Evolutionary conservation across 2,888 invertebrate genomes (phyloP).

Genomic region (Coremacera marginata): DNA sequence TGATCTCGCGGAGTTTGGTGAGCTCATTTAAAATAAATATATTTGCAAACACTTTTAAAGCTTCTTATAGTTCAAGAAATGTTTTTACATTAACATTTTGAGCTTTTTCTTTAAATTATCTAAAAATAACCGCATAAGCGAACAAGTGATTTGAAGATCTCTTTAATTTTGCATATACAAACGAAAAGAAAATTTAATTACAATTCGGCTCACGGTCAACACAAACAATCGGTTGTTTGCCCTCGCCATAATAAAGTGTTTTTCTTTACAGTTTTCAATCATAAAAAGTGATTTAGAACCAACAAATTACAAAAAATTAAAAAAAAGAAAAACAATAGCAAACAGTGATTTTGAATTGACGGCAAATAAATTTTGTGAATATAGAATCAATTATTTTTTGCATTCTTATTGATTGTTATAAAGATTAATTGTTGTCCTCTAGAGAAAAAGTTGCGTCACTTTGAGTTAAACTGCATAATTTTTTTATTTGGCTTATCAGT

Average conservation of each 20-base stretch:
- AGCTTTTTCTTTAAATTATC: conserved; percentile 56
- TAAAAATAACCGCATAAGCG: conserved; percentile 56
- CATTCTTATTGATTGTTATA: not conserved
- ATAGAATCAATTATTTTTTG: not conserved
- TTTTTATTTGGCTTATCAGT: not conserved
- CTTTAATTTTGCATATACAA: conserved; percentile 40
- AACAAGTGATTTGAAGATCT: conserved; percentile 43
- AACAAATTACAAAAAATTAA: not conserved
- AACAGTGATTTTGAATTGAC: too few species aligned
- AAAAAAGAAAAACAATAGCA: not conserved
- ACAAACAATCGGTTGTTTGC: conserved; percentile 47
- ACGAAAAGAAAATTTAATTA: conserved; percentile 53
- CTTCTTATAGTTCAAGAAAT: conserved; percentile 52
- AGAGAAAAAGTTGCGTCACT: conserved; percentile 36
- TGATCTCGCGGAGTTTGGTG: not conserved
- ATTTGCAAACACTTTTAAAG: conserved; percentile 41
- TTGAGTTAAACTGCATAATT: not conserved
- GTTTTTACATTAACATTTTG: conserved; percentile 55
- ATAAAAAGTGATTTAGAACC: not conserved
- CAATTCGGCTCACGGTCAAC: conserved; percentile 62
- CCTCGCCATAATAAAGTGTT: conserved; percentile 45
- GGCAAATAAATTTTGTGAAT: not conserved
- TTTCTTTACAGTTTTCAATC: conserved; percentile 21
- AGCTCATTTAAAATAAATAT: not conserved
- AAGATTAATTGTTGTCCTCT: not conserved